Evolutionary conservation across 2,888 invertebrate species (phyloP), one percentile per base, ranked within the genome.

Genomic region (Pyralis farinalis): DNA sequence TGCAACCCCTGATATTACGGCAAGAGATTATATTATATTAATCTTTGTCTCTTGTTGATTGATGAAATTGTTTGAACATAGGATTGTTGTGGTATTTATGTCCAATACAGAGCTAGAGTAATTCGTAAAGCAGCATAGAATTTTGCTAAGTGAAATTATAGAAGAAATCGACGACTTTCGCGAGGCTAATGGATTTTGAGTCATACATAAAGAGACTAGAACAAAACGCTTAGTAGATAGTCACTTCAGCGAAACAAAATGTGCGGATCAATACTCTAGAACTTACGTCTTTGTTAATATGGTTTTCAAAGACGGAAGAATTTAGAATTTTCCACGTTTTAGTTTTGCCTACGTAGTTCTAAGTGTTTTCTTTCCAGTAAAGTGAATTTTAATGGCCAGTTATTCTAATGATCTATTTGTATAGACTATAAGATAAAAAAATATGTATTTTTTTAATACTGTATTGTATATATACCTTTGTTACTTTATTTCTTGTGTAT

Each of bases 201-300:
- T 20, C 30, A 30, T 30, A 10, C 20, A 3, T 10, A n/a, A 22
- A 39, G 32, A 39, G 32, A 39, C 33, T 25, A 22, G 12, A n/a
- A 25, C 9, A 12, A 4, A 16, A 39, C 31, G 32, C 32, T 32
- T 31, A 31, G 9, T 31, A 32, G 35, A 27, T 35, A 31, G 31
- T 11, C 16, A 16, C 4, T 12, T 1, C 7, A 11, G 12, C 31
- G 8, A 7, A 12, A 31, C 12, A 31, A 31, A 12, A 31, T 12
- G 31, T 29, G 11, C 7, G 7, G 12, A 7, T 4, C 12, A 31
- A 7, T 12, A 8, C 7, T 31, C 3, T 12, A 11, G 31, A 31
- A 11, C 29, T 31, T 12, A 7, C 7, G 0, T 12, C 7, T 3
- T 31, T 12, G 7, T 12, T 8, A 31, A 1, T 11, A 3, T 7